Evolutionary conservation across 2,888 invertebrate species (phyloP).

Genomic region (Pristionchus arcanus): DNA sequence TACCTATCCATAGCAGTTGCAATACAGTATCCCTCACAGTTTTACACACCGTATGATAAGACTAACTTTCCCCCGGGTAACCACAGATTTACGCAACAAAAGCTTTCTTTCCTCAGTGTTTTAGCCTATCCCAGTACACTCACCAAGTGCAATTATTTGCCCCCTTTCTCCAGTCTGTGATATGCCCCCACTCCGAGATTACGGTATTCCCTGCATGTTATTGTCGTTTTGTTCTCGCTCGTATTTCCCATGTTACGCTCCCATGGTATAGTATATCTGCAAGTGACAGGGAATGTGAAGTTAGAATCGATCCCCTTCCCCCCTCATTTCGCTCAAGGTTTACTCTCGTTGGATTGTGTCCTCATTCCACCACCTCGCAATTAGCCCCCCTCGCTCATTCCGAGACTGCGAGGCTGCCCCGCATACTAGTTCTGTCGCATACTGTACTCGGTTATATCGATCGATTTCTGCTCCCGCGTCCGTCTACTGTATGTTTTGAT

Average conservation of each 20-base stretch:
- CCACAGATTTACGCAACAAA: not conserved
- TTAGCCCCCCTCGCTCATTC: not conserved
- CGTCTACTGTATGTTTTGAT: not conserved
- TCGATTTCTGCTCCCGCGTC: not conserved
- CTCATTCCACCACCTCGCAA: not conserved
- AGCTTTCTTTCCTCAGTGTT: not conserved
- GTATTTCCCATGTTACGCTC: not conserved
- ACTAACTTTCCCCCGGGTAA: not conserved
- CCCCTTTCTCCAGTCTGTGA: not conserved
- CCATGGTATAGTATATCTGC: not conserved
- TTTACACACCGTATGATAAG: not conserved
- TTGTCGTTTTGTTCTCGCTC: not conserved
- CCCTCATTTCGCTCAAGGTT: slow-evolving; percentile 5
- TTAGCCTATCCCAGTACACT: not conserved
- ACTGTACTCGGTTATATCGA: not conserved
- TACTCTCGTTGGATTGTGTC: not conserved
- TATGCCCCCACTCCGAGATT: not conserved
- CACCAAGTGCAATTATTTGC: slow-evolving; percentile 18
- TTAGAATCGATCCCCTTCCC: not conserved
- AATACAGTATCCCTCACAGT: not conserved
- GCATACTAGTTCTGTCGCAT: not conserved
- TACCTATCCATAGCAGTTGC: slow-evolving; percentile 20
- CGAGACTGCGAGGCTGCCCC: not conserved
- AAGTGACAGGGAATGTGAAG: not conserved
- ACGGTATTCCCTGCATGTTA: not conserved